Evolutionary conservation across 92 coral and sea anemone genomes (phyloP).

Genomic region (Desmophyllum pertusum): DNA sequence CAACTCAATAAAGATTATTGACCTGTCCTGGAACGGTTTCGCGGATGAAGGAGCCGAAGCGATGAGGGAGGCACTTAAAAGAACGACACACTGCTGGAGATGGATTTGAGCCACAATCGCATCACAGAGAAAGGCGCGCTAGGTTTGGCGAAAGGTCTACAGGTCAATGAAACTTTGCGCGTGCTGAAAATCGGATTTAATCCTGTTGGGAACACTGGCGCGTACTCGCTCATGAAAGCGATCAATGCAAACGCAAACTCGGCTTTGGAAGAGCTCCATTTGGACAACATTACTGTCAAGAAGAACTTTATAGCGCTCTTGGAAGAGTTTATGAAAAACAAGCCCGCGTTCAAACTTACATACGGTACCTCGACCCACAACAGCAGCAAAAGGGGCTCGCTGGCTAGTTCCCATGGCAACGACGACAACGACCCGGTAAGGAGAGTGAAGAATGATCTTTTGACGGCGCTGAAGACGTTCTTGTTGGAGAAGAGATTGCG

Average conservation of each 20-base stretch:
- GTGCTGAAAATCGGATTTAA: slow-evolving; percentile 69
- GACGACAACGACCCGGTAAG: slow-evolving; percentile 12
- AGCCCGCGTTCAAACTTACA: slow-evolving; percentile 49
- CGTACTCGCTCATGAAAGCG: slow-evolving; percentile 61
- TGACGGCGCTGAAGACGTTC: slow-evolving; percentile 62
- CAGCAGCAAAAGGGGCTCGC: slow-evolving; percentile 10
- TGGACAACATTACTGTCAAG: slow-evolving; percentile 57
- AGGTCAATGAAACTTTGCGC: slow-evolving; percentile 54
- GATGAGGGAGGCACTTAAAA: slow-evolving; percentile 70
- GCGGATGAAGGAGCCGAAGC: slow-evolving; percentile 88
- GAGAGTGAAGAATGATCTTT: slow-evolving; percentile 46
- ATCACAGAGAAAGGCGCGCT: slow-evolving; percentile 68
- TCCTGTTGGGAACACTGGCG: slow-evolving; percentile 58
- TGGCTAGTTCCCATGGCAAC: slow-evolving; percentile 13
- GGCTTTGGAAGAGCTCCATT: slow-evolving; percentile 64
- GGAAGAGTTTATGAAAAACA: slow-evolving; percentile 29
- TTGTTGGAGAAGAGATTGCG: slow-evolving; percentile 67
- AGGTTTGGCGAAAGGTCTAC: slow-evolving; percentile 64
- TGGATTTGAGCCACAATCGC: slow-evolving; percentile 77
- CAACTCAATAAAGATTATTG: slow-evolving; percentile 52
- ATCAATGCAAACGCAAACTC: slow-evolving; percentile 55
- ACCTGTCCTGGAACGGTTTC: slow-evolving; percentile 93
- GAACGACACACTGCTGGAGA: slow-evolving; percentile 66
- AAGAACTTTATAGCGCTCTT: slow-evolving; percentile 37
- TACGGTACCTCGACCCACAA: slow-evolving; percentile 7